Evolutionary conservation across 1,140 invertebrate genomes (phyloP), one percentile per base, ranked within the genome.

Genomic region (Cyclina sinensis): DNA sequence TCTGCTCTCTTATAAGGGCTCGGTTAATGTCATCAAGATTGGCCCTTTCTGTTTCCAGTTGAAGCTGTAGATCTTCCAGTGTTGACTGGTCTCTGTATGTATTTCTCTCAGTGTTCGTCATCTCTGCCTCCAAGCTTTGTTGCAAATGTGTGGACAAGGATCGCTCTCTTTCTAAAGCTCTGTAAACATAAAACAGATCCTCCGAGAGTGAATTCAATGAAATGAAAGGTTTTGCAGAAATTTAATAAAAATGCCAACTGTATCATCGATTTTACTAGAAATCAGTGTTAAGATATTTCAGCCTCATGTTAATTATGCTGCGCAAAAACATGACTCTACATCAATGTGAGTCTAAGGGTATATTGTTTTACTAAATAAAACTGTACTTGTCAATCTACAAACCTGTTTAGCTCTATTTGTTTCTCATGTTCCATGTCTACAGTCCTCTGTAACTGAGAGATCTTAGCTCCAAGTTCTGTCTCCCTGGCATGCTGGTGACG

Each of bases 1-100:
- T 57, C 59, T 91, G 89, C 30, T 92, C 92, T 16, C 91, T 62
- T 18, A 91, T 86, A 21, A 94, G 80, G 7, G 91, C 73, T 12
- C 78, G 51, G 7, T 91, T 85, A 16, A 94, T 39, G 68, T 93
- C 93, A 37, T 80, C 30, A 9, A 93, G 86, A 51, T 88, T 81
- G 21, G 90, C 85, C 24, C 89, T 84, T 70, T 94, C 93, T 4
- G 91, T 83, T 27, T 93, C 89, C 70, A 94, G 83, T 48, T 91
- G 78, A 46, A 90, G 78, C 88, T 93, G 92, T 24, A 94, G 54
- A 48, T 94, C 92, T 12, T 88, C 81, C 1, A 93, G 37, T 0
- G 83, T 88, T 9, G 83, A 73, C 18, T 85, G 86, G n/a, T 80
- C 79, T 65, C 46, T 68, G n/a, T 51, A 0, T 11, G 37, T 80